Percentiles rank a stretch among this genome's conserved stretches.
Conservation (phyloP, 2,888 invertebrate species). For the Campaea margaritaria region DNA sequence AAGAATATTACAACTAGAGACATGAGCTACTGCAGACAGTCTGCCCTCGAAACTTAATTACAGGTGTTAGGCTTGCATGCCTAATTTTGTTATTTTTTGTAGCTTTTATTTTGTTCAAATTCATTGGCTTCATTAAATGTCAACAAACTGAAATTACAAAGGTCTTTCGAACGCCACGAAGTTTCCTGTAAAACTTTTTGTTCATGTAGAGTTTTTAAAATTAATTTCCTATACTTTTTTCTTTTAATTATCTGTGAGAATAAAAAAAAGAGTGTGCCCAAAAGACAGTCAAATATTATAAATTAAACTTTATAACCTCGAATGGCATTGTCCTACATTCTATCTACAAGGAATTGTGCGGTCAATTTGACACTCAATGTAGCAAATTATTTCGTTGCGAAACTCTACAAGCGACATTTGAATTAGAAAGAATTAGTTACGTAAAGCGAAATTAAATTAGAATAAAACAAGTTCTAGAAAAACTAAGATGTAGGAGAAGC, state of each 20-base stretch:
- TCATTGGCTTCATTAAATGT: too few species aligned
- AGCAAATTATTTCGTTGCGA: conserved; percentile 37
- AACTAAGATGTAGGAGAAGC: conserved; percentile 5
- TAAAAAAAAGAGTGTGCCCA: too few species aligned
- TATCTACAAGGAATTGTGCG: conserved; percentile 60
- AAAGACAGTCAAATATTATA: conserved; percentile 17
- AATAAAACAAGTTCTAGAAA: not conserved
- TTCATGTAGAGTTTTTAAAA: too few species aligned
- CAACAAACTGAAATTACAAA: too few species aligned
- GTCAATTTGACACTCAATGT: conserved; percentile 49
- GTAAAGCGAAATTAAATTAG: conserved; percentile 5
- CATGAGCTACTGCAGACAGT: too few species aligned
- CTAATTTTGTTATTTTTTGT: not conserved
- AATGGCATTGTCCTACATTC: conserved; percentile 74
- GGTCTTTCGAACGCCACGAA: too few species aligned
- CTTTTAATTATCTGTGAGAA: too few species aligned
- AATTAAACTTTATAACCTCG: conserved; percentile 42
- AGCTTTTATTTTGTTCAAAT: too few species aligned
- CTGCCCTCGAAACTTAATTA: not conserved
- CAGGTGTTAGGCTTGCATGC: too few species aligned
- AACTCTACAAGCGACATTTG: conserved; percentile 29
- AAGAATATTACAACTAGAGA: too few species aligned
- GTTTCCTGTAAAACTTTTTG: not conserved
- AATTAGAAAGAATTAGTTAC: conserved; percentile 23
- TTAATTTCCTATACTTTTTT: too few species aligned